Percentiles rank a stretch among this genome's conserved stretches.
These are phyloP conservation scores for Crocuta crocuta DNA, from an alignment of 2,113 vertebrate species.

Conservation along the genomic window DNA sequence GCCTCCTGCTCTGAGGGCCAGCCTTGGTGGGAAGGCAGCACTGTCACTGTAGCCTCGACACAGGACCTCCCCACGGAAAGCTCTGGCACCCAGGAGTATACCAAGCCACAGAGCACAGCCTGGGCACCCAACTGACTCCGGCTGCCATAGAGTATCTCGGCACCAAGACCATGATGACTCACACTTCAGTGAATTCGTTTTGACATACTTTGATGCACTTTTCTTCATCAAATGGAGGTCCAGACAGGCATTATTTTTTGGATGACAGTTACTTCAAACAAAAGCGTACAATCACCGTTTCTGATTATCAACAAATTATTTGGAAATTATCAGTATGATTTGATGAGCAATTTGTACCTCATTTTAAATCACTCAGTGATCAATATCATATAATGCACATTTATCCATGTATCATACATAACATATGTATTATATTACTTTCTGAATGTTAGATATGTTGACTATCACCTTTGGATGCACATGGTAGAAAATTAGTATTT, in stretches of 20 bases:
- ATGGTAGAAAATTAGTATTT: not conserved
- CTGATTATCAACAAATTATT: conserved; percentile 8
- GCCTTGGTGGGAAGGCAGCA: not conserved
- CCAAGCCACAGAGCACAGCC: not conserved
- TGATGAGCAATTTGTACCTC: not conserved
- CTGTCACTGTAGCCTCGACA: not conserved
- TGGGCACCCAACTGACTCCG: not conserved
- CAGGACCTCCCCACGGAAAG: not conserved
- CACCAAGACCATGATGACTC: not conserved
- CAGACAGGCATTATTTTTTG: not conserved
- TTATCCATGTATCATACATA: not conserved
- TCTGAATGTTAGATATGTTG: not conserved
- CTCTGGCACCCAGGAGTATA: not conserved
- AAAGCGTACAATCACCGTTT: not conserved
- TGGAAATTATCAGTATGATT: conserved; percentile 26
- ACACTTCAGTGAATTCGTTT: not conserved
- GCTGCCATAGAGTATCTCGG: not conserved
- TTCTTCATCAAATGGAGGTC: not conserved
- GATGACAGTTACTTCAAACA: not conserved
- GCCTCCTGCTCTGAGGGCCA: not conserved
- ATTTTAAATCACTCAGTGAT: conserved; percentile 28
- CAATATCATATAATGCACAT: not conserved
- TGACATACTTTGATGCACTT: not conserved
- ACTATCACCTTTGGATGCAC: not conserved
- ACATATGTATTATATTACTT: not conserved